phyloP scores from a whole-genome alignment of 2,888 invertebrate genomes.

The Melieria crassipennis region DNA sequence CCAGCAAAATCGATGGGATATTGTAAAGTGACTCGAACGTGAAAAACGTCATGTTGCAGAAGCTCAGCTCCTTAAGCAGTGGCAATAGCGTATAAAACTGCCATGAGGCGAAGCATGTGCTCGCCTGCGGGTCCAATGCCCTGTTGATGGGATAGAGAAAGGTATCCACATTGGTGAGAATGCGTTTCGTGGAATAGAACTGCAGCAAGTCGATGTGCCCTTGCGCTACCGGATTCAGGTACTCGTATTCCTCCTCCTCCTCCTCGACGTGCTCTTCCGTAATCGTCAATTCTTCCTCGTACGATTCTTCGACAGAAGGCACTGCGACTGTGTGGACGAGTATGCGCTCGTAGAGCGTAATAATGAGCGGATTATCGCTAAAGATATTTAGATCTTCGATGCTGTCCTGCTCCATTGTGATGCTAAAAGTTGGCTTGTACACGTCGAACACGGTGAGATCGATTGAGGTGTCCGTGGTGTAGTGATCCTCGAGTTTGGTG shows the following conservation, averaged over 20 bases:
- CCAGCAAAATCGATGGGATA: conserved; percentile 37
- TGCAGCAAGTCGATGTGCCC: conserved; percentile 43
- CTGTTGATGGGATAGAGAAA: conserved; percentile 41
- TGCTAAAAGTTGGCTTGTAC: conserved; percentile 50
- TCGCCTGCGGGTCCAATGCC: conserved; percentile 23
- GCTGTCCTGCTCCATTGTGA: conserved; percentile 54
- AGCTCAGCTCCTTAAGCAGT: conserved; percentile 46
- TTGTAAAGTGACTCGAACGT: conserved; percentile 54
- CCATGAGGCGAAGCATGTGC: conserved; percentile 44
- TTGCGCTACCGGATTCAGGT: conserved; percentile 37
- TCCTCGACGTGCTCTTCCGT: background rate
- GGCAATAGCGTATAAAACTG: conserved; percentile 55
- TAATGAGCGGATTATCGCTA: conserved; percentile 52
- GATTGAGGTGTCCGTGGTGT: conserved; percentile 51
- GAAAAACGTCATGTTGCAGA: conserved; percentile 52
- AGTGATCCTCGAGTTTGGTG: conserved; percentile 52
- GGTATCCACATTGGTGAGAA: conserved; percentile 13
- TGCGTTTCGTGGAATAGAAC: conserved; percentile 37
- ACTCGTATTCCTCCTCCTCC: conserved; percentile 24
- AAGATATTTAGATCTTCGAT: conserved; percentile 53
- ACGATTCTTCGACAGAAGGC: background rate
- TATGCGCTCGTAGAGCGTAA: conserved; percentile 51
- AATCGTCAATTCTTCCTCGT: background rate
- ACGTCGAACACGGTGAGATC: conserved; percentile 46
- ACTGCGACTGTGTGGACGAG: conserved; percentile 22